Percentiles rank a stretch among this genome's conserved stretches.
These are phyloP conservation scores for Adelosebastes latens DNA, from an alignment of 2,797 vertebrate species.

Conservation along the genomic window DNA sequence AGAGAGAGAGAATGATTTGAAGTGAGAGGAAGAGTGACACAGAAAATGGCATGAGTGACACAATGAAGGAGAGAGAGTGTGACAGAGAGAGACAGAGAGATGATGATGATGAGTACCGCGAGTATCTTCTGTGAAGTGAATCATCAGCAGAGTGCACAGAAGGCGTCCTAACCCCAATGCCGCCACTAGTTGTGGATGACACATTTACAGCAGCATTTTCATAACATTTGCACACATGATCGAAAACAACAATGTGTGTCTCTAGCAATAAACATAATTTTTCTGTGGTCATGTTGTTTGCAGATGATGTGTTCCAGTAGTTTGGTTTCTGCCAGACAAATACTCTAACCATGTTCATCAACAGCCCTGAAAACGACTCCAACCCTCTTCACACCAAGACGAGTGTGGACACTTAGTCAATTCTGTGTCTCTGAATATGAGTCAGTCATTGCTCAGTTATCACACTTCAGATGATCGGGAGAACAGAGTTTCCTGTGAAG, in stretches of 20 bases:
- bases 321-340: neutral
- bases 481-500: conserved; percentile 36
- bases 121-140: conserved; percentile 48
- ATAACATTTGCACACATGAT: neutral
- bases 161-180: conserved; percentile 30
- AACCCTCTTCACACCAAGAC: conserved; percentile 31
- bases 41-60: conserved; percentile 34
- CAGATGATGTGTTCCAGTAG: conserved; percentile 2
- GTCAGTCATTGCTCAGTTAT: conserved; percentile 39
- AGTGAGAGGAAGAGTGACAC: conserved; percentile 45
- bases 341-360: conserved; percentile 6
- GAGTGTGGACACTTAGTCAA: conserved; percentile 29
- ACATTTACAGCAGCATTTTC: conserved; percentile 32
- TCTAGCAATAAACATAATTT: neutral
- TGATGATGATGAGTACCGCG: conserved; percentile 18
- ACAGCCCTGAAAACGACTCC: conserved; percentile 17
- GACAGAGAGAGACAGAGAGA: conserved; percentile 35
- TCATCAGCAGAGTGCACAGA: conserved; percentile 53
- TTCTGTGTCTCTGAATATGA: conserved; percentile 33
- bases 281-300: neutral
- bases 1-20: conserved; percentile 45
- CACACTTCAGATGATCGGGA: conserved; percentile 35
- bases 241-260: neutral
- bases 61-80: conserved; percentile 22
- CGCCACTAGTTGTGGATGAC: conserved; percentile 31